Conservation (phyloP, 2,888 invertebrate species). For the Dastarcus helophoroides region DNA sequence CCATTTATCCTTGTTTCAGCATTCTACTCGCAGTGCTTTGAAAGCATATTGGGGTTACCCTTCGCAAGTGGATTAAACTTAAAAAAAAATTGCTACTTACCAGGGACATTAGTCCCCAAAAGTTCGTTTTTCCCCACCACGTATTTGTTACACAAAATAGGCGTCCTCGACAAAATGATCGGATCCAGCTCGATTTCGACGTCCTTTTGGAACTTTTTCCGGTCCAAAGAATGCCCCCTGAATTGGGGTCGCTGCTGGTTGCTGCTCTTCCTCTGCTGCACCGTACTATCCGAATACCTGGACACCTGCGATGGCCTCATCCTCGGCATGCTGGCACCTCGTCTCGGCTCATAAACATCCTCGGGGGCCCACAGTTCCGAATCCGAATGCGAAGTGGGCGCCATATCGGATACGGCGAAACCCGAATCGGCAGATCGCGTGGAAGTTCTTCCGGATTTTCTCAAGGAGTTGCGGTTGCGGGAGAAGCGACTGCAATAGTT, state of each 20-base stretch:
- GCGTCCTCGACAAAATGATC: slow-evolving; percentile 39
- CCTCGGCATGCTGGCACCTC: slow-evolving; percentile 24
- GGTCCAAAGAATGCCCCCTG: slow-evolving; percentile 30
- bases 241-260: slow-evolving; percentile 3
- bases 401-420: slow-evolving; percentile 41
- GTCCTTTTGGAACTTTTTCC: slow-evolving; percentile 23
- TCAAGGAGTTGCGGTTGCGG: slow-evolving; percentile 41
- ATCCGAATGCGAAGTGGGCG: slow-evolving; percentile 58
- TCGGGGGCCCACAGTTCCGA: slow-evolving; percentile 51
- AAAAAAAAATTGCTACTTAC: too few species aligned
- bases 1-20: too few species aligned
- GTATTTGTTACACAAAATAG: slow-evolving; percentile 61
- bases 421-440: slow-evolving; percentile 54
- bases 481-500: slow-evolving; percentile 14
- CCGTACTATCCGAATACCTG: slow-evolving; percentile 22
- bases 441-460: slow-evolving; percentile 47
- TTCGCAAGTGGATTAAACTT: too few species aligned
- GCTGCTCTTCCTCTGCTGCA: slow-evolving; percentile 1
- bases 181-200: slow-evolving; percentile 32
- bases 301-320: slow-evolving; percentile 31
- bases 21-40: too few species aligned
- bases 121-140: slow-evolving; percentile 44
- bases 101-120: slow-evolving; percentile 27
- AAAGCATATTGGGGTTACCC: too few species aligned
- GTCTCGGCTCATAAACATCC: slow-evolving; percentile 5